Percentiles rank a stretch among this genome's conserved stretches.
Evolutionary conservation across 2,888 invertebrate genomes (phyloP).

Genomic region (Temnothorax ravouxi): DNA sequence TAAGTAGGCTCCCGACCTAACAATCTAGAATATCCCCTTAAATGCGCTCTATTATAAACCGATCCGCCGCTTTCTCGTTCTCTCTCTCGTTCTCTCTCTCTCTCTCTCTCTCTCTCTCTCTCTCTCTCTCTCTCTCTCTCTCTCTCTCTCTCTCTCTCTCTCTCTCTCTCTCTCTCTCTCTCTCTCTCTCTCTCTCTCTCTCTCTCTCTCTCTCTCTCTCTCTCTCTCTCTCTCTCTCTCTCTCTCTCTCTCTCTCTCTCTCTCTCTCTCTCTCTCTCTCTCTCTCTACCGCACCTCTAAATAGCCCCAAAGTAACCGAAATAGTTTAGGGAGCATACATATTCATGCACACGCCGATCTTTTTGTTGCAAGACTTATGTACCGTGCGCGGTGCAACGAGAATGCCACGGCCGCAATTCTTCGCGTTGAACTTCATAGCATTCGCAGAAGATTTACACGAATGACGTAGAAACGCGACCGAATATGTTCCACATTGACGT

Average conservation of each 20-base stretch:
- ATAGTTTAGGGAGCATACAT: slow-evolving; percentile 39
- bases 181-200: slow-evolving; percentile 3
- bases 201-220: background rate
- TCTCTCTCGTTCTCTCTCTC: background rate
- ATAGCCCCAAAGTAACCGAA: slow-evolving; percentile 52
- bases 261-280: too few relatives aligned
- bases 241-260: background rate
- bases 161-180: too few relatives aligned
- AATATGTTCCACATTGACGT: background rate
- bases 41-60: slow-evolving; percentile 64
- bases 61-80: slow-evolving; percentile 18
- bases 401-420: slow-evolving; percentile 12
- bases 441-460: background rate
- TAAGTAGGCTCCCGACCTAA: background rate
- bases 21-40: slow-evolving; percentile 54
- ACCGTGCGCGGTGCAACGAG: slow-evolving; percentile 26
- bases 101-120: background rate
- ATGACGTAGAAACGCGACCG: background rate
- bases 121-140: background rate
- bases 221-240: background rate
- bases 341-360: slow-evolving; percentile 42
- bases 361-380: slow-evolving; percentile 42
- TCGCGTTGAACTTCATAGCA: slow-evolving; percentile 21
- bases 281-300: slow-evolving; percentile 35
- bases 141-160: background rate